Base-by-base conservation (phyloP, 2,797 vertebrate species). In the Taenioides sp. region DNA sequence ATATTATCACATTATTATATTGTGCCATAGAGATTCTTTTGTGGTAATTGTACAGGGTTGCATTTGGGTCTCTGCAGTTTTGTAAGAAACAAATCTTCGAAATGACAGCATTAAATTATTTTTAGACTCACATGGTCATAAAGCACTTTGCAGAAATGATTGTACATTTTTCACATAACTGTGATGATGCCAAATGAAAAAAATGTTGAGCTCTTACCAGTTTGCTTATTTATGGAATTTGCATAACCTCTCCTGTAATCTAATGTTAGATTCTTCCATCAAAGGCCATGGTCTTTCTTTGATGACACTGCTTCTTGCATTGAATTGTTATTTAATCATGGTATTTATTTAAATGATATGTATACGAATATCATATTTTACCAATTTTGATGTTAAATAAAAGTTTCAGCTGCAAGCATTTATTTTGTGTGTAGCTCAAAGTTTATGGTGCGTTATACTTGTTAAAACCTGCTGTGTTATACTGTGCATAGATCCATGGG, bases 71-170 rank as follows among this genome's bases (percentile, higher is more conserved):
- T 69, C 54, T 43, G 67, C n/a, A 58, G 54, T 69, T 57, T 77
- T 76, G 81, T 67, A 43, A 40, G 58, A 76, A 62, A 55, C 73
- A 70, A 73, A 70, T 76, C 25, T 34, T 34, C 16, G 43, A 59
- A 18, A 54, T 67, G 49, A 49, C 71, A 67, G 60, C 58, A 61
- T 64, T 28, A 72, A 64, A 73, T 67, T 75, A 65, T 80, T 87
- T 80, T 84, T 76, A 78, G 82, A 88, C 74, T 73, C 71, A 75
- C 83, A 75, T 72, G 82, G 84, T 85, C 85, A 89, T 86, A 83
- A 84, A 79, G 91, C 90, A 91, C 90, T 92, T 92, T 93, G 85
- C 84, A 87, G 81, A 90, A 87, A 90, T 90, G 89, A 93, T 92
- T 92, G 92, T 93, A 90, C 70, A 79, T 57, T 86, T 89, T 89